A percentile compares a stretch with the other conserved stretches of the same genome.
These are phyloP conservation scores for Xenopus tropicalis DNA, from an alignment of 2,113 vertebrate genomes.

Conservation along the genomic window DNA sequence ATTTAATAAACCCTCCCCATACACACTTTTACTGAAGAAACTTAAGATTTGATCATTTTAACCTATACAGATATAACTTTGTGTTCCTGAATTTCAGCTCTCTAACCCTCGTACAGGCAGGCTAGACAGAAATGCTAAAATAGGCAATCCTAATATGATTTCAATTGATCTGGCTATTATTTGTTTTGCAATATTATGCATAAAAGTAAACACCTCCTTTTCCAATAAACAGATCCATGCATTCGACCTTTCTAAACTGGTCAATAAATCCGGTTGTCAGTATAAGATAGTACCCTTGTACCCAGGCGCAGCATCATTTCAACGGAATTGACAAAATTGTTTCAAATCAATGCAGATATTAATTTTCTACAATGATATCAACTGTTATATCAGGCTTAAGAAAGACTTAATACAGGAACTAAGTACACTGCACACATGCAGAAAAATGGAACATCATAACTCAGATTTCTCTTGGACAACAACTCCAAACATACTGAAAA, in stretches of 20 bases:
- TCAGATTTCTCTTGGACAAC: no score
- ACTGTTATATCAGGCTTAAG: conserved; percentile 7
- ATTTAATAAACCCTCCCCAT: no score
- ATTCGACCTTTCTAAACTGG: conserved; percentile 21
- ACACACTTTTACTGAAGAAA: no score
- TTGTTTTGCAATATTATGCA: background rate
- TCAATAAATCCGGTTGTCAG: conserved; percentile 15
- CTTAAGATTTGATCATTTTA: no score
- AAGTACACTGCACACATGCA: no score
- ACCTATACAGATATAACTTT: no score
- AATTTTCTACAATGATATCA: conserved; percentile 10
- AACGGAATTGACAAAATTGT: conserved; percentile 1
- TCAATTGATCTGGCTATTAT: background rate
- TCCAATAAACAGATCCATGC: conserved; percentile 22
- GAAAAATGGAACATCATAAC: no score
- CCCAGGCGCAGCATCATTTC: conserved; percentile 2
- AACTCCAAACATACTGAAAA: no score
- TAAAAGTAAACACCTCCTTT: conserved; percentile 16
- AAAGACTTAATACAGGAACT: background rate
- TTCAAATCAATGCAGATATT: conserved; percentile 7
- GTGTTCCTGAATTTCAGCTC: no score
- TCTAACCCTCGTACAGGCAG: no score
- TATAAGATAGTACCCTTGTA: background rate
- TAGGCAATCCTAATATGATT: background rate
- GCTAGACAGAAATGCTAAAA: background rate